These are phyloP conservation scores for Gnathonemus echidnorhynchus DNA, from an alignment of 2,113 vertebrate species.

Conservation along the genomic window DNA sequence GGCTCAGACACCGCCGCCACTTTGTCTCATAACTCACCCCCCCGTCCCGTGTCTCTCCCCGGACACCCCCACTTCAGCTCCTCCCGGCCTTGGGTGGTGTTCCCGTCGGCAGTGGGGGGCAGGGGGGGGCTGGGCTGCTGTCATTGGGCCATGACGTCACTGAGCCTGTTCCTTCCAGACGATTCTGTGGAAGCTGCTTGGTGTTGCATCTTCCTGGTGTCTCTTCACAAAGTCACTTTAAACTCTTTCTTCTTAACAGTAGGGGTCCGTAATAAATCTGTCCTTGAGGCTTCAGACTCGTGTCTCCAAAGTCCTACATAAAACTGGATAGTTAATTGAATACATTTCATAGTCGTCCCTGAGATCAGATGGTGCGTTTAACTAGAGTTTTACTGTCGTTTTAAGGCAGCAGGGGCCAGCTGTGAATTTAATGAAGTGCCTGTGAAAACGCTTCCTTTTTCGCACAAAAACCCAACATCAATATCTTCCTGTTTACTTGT, in stretches of 20 bases:
- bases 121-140: background rate
- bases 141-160: background rate
- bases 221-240: background rate
- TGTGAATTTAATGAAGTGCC: background rate
- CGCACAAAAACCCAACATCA: background rate
- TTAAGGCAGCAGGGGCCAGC: background rate
- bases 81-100: background rate
- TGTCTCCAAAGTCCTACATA: background rate
- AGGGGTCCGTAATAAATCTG: background rate
- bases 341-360: background rate
- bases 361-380: constrained; percentile 2
- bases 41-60: background rate
- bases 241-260: background rate
- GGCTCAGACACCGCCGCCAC: background rate
- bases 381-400: background rate
- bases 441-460: background rate
- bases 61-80: background rate
- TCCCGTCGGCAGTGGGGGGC: background rate
- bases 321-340: background rate
- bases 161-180: background rate
- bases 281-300: background rate
- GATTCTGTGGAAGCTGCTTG: background rate
- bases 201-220: background rate
- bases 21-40: background rate
- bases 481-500: background rate